Evolutionary conservation across 2,797 vertebrate species (phyloP).

Genomic region (Rhinichthys osculus): DNA sequence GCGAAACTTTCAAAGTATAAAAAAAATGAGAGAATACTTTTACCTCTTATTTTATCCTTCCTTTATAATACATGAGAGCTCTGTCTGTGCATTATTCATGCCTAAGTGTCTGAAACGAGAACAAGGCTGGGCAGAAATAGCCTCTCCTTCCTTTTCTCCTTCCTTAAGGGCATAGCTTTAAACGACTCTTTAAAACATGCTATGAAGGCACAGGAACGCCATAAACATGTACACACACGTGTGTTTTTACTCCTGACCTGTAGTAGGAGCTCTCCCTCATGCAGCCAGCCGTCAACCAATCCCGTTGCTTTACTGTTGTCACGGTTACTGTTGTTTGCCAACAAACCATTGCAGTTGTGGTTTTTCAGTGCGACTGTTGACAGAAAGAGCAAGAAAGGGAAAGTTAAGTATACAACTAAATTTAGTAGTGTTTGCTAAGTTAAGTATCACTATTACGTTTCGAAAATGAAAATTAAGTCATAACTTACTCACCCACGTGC

Average conservation of each 20-base stretch:
- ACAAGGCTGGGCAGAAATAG: slow-evolving; percentile 53
- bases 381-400: slow-evolving; percentile 39
- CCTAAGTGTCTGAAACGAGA: slow-evolving; percentile 67
- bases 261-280: slow-evolving; percentile 82
- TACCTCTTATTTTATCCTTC: slow-evolving; percentile 46
- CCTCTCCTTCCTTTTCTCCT: slow-evolving; percentile 28
- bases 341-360: slow-evolving; percentile 55
- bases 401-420: neutral
- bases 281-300: slow-evolving; percentile 48
- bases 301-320: neutral
- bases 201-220: neutral
- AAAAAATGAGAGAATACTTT: slow-evolving; percentile 42
- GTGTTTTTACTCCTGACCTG: slow-evolving; percentile 70
- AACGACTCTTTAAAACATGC: neutral
- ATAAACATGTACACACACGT: neutral
- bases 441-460: neutral
- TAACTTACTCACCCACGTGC: neutral
- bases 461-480: neutral
- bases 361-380: slow-evolving; percentile 75
- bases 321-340: slow-evolving; percentile 11
- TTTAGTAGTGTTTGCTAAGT: neutral
- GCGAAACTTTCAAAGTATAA: slow-evolving; percentile 24
- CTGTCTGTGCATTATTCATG: slow-evolving; percentile 74
- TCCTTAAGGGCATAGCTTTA: slow-evolving; percentile 17
- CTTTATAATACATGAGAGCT: slow-evolving; percentile 74